Evolutionary conservation across 2,888 invertebrate genomes (phyloP), one percentile per base, ranked within the genome.

Genomic region (Hedychridium roseum): DNA sequence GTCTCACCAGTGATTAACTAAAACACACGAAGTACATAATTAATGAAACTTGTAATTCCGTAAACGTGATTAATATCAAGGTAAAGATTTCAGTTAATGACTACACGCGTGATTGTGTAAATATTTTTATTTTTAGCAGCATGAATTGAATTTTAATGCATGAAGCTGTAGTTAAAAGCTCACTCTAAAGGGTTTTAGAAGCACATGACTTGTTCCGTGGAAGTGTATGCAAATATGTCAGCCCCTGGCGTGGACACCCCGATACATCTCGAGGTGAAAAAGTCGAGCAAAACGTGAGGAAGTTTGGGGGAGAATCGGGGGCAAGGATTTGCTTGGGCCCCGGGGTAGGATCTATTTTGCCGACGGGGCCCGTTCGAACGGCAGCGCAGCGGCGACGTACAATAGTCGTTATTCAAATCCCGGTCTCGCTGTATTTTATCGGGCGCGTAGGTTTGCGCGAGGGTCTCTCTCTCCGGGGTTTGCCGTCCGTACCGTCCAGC

Each of bases 361-460:
- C n/a, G n/a, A n/a, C n/a, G n/a, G n/a, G n/a, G n/a, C n/a, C n/a
- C n/a, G n/a, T n/a, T n/a, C n/a, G n/a, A n/a, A n/a, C n/a, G n/a
- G n/a, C n/a, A n/a, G n/a, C n/a, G 1, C 2, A 2, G 2, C 6
- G 11, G 23, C 5, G 1, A 14, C 14, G 51, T 56, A 63, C 63
- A 64, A 63, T 57, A 44, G 70, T 67, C 70, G 70, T 74, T 74
- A 74, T 75, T 75, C 71, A 75, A 73, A 73, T 73, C 58, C 54
- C 48, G 48, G 38, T n/a, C 23, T 60, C 60, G 60, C 60, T 57
- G 58, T 61, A 68, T 62, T 70, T 65, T 66, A 65, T 68, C 48
- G 51, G 56, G 46, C 54, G 53, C 6, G 47, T 56, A 42, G 49
- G 54, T 44, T 45, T 39, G 44, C 46, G 38, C 28, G 37, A 43